phyloP scores from a whole-genome alignment of 64 coral and sea anemone species.

The Hydrozoanthus tunicans region DNA sequence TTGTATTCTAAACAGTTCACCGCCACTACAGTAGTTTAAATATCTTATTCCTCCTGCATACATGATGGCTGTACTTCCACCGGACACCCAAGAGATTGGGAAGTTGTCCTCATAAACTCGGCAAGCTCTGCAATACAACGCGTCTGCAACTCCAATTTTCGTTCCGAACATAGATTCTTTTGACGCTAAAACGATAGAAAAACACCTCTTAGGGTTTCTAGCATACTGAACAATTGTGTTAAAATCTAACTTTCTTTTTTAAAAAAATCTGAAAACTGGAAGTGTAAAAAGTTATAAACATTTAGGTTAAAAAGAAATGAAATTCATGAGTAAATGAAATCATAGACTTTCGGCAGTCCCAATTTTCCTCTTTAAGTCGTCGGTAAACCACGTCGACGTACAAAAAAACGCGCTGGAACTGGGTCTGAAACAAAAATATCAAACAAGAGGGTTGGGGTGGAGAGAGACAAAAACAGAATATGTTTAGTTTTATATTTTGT shows the following conservation, averaged over 20 bases:
- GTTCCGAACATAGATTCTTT: constrained; percentile 14
- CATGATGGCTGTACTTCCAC: not conserved
- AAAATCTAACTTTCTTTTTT: not conserved
- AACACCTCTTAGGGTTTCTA: not conserved
- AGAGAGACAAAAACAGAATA: too few relatives aligned
- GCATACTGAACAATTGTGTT: not conserved
- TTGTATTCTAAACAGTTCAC: not conserved
- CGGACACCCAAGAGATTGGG: not conserved
- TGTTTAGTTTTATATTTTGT: too few relatives aligned
- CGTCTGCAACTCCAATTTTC: constrained; percentile 40
- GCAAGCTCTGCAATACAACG: constrained; percentile 14
- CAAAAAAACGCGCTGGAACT: too few relatives aligned
- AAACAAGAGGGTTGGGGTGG: too few relatives aligned
- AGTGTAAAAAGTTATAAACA: too few relatives aligned
- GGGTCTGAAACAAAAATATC: too few relatives aligned
- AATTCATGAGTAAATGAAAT: too few relatives aligned
- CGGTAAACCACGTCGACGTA: too few relatives aligned
- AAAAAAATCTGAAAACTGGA: not conserved
- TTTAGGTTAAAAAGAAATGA: not conserved
- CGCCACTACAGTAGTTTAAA: not conserved
- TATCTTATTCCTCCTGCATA: not conserved
- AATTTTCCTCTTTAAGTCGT: too few relatives aligned
- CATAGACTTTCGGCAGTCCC: too few relatives aligned
- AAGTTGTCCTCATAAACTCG: constrained; percentile 11
- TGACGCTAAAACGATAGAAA: constrained; percentile 24